A percentile compares a stretch with the other conserved stretches of the same genome.
phyloP scores from a whole-genome alignment of 2,888 invertebrate genomes.

The Polietes domitor region DNA sequence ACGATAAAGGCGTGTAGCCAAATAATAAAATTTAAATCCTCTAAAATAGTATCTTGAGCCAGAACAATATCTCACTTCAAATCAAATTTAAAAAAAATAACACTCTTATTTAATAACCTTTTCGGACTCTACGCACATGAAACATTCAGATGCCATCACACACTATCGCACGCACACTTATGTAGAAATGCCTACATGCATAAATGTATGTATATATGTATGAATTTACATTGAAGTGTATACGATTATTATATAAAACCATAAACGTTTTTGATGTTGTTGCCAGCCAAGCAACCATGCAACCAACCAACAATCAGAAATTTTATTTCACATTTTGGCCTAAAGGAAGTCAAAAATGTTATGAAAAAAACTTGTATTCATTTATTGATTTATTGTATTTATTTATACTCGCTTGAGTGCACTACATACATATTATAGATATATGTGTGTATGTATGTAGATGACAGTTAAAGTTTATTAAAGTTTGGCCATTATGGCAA shows the following conservation, averaged over 20 bases:
- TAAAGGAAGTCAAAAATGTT: slow-evolving; percentile 17
- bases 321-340: slow-evolving; percentile 34
- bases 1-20: too few species aligned
- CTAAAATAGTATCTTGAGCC: too few species aligned
- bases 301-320: neutral
- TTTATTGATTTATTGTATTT: slow-evolving; percentile 34
- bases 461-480: slow-evolving; percentile 1
- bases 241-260: neutral
- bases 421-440: slow-evolving; percentile 21
- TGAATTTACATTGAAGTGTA: neutral
- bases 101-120: too few species aligned
- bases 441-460: slow-evolving; percentile 40
- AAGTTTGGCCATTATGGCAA: slow-evolving; percentile 1
- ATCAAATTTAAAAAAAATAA: too few species aligned
- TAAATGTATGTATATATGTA: neutral
- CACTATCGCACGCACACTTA: neutral
- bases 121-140: too few species aligned
- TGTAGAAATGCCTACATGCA: neutral
- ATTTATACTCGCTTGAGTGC: slow-evolving; percentile 3
- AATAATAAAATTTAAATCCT: too few species aligned
- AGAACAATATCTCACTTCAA: too few species aligned
- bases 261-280: neutral
- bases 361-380: neutral
- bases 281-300: neutral
- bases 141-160: neutral